Evolutionary conservation across 2,797 vertebrate genomes (phyloP).

Genomic region (Cuniculus paca): DNA sequence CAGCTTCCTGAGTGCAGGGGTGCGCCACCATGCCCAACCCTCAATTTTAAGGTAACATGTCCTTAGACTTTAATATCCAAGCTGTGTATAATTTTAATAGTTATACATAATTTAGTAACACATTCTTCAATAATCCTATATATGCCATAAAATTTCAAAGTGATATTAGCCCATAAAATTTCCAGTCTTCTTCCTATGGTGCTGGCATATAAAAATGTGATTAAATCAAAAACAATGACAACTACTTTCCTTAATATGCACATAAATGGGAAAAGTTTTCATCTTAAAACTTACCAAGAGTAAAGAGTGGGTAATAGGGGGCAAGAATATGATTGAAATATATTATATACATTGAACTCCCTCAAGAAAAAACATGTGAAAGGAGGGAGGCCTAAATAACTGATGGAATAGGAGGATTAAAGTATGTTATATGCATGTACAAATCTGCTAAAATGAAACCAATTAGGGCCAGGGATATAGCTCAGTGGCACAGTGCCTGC

Average conservation of each 20-base stretch:
- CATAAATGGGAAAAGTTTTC: not conserved
- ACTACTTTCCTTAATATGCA: not conserved
- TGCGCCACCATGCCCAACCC: not conserved
- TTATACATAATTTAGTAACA: not conserved
- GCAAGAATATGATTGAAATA: not conserved
- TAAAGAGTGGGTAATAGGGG: not conserved
- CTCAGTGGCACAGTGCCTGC: no score
- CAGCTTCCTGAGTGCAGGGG: not conserved
- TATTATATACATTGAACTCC: not conserved
- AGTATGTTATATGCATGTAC: not conserved
- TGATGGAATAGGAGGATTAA: not conserved
- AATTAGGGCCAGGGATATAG: not conserved
- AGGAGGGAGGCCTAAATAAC: not conserved
- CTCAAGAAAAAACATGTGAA: not conserved
- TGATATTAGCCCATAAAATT: conserved; percentile 37
- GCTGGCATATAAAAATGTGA: not conserved
- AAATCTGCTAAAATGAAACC: not conserved
- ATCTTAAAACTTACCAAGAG: not conserved
- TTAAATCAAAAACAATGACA: conserved; percentile 23
- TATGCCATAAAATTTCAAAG: not conserved
- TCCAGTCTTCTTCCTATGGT: not conserved
- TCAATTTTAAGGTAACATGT: not conserved
- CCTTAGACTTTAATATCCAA: conserved; percentile 12
- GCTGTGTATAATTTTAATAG: not conserved
- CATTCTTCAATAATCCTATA: conserved; percentile 1